A percentile compares a stretch with the other conserved stretches of the same genome.
Conservation (phyloP, 2,888 invertebrate genomes). For the Myopa testacea region DNA sequence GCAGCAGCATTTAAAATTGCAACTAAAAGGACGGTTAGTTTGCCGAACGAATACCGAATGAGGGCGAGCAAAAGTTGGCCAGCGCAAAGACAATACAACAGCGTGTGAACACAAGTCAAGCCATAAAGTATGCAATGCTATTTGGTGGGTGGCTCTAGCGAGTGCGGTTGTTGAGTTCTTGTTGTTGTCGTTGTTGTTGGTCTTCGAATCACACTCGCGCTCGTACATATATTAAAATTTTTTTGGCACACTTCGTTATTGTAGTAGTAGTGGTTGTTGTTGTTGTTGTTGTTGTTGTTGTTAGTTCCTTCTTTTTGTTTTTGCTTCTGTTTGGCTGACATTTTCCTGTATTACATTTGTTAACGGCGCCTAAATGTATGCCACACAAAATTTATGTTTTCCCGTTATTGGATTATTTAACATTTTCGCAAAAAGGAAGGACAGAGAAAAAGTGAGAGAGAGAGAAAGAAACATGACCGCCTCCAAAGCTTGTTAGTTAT, state of each 20-base stretch:
- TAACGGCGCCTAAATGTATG: constrained; percentile 28
- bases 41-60: neutral
- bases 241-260: neutral
- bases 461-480: neutral
- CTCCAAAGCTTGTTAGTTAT: too few species aligned
- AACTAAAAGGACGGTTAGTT: neutral
- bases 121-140: constrained; percentile 17
- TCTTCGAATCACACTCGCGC: neutral
- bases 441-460: neutral
- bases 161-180: neutral
- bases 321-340: neutral
- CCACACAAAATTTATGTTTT: constrained; percentile 28
- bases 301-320: constrained; percentile 1
- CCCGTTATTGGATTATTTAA: constrained; percentile 34
- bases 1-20: constrained; percentile 21
- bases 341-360: neutral
- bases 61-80: constrained; percentile 2
- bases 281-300: neutral
- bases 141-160: neutral
- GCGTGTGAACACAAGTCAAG: constrained; percentile 8
- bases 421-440: neutral
- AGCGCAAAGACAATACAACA: neutral
- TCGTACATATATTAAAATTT: neutral
- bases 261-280: neutral
- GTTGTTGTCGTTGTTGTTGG: neutral